Base-by-base conservation (phyloP, 1,140 invertebrate genomes). In the Heterodera carotae region DNA sequence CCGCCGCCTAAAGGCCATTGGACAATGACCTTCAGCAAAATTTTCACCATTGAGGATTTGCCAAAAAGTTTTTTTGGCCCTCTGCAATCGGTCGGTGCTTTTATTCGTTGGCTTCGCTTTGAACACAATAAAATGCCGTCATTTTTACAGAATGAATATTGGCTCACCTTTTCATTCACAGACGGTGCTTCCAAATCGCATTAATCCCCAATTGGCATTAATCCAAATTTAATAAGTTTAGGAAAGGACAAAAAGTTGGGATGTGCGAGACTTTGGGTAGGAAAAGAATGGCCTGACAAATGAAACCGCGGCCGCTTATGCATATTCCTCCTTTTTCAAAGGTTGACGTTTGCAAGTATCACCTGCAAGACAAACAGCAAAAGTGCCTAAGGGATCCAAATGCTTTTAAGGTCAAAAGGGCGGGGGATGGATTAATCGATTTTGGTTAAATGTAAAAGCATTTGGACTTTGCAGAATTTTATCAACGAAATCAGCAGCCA, bases 21-120 rank as follows among this genome's bases (percentile, higher is more conserved):
- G 85, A 87, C 85, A 12, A 87, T 87, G 85, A 87, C 85, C 25
- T 87, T 87, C 84, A 84, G 81, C 29, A 87, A 87, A 73, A 87
- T 87, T 22, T 87, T 87, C 81, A 84, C 86, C 6, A 81, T 84
- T 43, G 85, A 87, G 22, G 85, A 87, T 78, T 76, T 87, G 59
- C 85, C 85, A 8, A 87, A 87, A 71, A 85, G 83, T 69, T 87
- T 87, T 82, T 87, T 87, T 67, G 85, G 85, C 27, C 85, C 85
- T 60, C 81, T 87, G 15, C 85, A 87, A 80, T 87, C 85, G 43
- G 84, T 85, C 68, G 48, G 73, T 67, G 31, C 27, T 36, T 31
- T 33, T n/a, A 10, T 29, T n/a, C 25, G 15, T 27, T 7, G 22
- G 8, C 56, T 64, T 77, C 29, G 2, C 0, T 56, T 31, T 29